Conservation (phyloP, 2,113 vertebrate species). For the Euleptes europaea region DNA sequence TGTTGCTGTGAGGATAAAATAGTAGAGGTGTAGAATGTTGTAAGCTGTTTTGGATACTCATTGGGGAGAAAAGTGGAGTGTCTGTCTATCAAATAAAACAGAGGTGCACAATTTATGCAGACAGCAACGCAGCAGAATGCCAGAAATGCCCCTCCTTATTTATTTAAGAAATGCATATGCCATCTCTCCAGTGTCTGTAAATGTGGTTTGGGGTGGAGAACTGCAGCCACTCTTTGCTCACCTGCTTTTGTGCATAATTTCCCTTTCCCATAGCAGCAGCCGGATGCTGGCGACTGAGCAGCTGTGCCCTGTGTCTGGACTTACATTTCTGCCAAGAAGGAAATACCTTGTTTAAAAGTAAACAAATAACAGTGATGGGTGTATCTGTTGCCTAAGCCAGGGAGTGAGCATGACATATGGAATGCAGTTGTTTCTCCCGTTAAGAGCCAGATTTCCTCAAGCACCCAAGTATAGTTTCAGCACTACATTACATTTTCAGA, state of each 20-base stretch:
- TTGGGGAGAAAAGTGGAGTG: too few species aligned
- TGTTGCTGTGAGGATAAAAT: too few species aligned
- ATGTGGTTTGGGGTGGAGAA: neutral
- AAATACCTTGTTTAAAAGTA: conserved; percentile 14
- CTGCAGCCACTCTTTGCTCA: neutral
- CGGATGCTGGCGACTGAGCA: neutral
- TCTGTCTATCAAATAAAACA: too few species aligned
- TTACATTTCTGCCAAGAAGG: conserved; percentile 25
- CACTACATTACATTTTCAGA: neutral
- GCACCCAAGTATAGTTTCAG: neutral
- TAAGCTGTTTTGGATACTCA: too few species aligned
- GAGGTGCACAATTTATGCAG: too few species aligned
- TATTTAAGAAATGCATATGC: too few species aligned
- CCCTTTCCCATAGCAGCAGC: neutral
- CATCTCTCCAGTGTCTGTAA: too few species aligned
- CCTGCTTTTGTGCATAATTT: neutral
- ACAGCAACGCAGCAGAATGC: too few species aligned
- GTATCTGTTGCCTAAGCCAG: conserved; percentile 11
- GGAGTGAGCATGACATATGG: conserved; percentile 14
- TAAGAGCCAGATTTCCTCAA: neutral
- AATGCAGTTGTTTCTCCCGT: conserved; percentile 4
- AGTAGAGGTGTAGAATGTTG: too few species aligned
- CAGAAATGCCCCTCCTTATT: too few species aligned
- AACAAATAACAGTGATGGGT: conserved; percentile 26
- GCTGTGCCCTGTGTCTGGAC: neutral